phyloP scores from a whole-genome alignment of 2,888 invertebrate species.

The Euspilapteryx auroguttella region DNA sequence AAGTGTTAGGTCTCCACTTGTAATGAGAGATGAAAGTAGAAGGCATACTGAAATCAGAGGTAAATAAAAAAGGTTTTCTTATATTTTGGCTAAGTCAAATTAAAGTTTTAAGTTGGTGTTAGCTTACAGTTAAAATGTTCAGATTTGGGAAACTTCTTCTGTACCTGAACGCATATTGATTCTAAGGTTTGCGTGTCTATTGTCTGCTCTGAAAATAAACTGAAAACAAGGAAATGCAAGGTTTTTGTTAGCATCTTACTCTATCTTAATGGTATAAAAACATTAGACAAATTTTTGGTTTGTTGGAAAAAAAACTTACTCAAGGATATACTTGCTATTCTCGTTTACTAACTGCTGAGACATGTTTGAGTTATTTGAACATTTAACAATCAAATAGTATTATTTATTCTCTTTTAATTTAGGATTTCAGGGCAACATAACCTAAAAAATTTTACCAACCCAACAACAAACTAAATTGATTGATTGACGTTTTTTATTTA shows the following conservation, averaged over 20 bases:
- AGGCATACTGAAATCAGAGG: constrained; percentile 34
- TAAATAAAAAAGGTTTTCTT: background rate
- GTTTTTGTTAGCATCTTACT: too few relatives aligned
- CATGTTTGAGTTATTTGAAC: too few relatives aligned
- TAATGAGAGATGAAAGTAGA: constrained; percentile 41
- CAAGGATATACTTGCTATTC: constrained; percentile 51
- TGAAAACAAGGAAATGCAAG: constrained; percentile 35
- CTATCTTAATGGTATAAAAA: too few relatives aligned
- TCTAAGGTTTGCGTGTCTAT: constrained; percentile 77
- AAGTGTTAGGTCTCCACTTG: constrained; percentile 42
- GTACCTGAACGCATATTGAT: constrained; percentile 72
- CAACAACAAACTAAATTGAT: too few relatives aligned
- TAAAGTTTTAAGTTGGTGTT: background rate
- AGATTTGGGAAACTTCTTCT: constrained; percentile 75
- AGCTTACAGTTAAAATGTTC: constrained; percentile 76
- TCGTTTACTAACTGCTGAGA: constrained; percentile 43
- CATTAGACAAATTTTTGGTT: too few relatives aligned
- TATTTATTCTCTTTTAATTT: too few relatives aligned
- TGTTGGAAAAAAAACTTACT: too few relatives aligned
- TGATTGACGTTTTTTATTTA: too few relatives aligned
- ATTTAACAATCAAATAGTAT: too few relatives aligned
- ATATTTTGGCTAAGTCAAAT: background rate
- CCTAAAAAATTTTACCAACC: too few relatives aligned
- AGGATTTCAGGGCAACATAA: too few relatives aligned
- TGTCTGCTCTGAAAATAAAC: constrained; percentile 72